Evolutionary conservation across 1,140 invertebrate species (phyloP), one percentile per base, ranked within the genome.

Genomic region (Brachionus plicatilis): DNA sequence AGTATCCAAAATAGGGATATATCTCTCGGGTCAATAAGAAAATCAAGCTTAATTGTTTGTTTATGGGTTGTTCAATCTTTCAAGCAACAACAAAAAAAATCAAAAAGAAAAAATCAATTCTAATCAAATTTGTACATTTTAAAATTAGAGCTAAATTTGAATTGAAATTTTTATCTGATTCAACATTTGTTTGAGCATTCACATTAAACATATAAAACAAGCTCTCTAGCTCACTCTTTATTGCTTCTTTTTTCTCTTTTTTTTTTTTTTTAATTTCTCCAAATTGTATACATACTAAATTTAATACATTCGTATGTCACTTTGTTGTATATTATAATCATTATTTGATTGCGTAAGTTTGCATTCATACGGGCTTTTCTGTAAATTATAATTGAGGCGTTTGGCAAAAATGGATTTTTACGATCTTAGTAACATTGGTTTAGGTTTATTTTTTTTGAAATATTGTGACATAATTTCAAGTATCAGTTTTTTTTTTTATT

Each of bases 271-370:
- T 37, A 6, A 37, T 37, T 37, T 37, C 33, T 37, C 27, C 11
- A 72, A 72, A 72, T 72, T 72, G 68, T 72, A 72, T 43, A 20
- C 41, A 72, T 72, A 43, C 68, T 17, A 17, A 72, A 72, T 72
- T 72, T 72, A 24, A 72, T 43, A 72, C 68, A 72, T 72, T 72
- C 37, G 17, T 72, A 72, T 72, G 68, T 72, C 68, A 72, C 33
- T 43, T 72, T 20, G 20, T 72, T 72, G 68, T 72, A 72, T 72
- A 72, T 72, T 43, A 72, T 43, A 41, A 72, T 72, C 17, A 72
- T 72, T 72, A 72, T 20, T 72, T 43, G 41, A 43, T 72, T 72
- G 41, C 68, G 41, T 72, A 72, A 72, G 41, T 20, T 72, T 72
- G 66, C 66, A 68, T 33, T 33, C 66, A 68, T 68, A 33, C 29